Conservation (phyloP, 2,113 vertebrate species). For the Triplophysa siluroides region DNA sequence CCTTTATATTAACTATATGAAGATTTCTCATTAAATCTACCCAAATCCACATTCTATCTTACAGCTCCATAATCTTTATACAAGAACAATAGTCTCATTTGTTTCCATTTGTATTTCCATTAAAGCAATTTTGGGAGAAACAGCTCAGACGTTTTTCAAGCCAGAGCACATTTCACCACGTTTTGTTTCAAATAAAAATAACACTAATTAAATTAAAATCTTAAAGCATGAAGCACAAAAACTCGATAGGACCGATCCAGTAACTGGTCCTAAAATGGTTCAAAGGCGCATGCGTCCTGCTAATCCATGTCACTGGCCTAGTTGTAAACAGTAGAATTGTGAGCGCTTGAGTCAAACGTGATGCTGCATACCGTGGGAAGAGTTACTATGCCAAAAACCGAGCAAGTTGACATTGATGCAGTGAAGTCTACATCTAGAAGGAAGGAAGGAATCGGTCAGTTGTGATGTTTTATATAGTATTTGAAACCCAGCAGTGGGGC, state of each 20-base stretch:
- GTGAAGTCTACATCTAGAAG: not conserved
- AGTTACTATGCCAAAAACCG: constrained; percentile 4
- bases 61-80: too few species aligned
- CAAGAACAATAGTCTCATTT: too few species aligned
- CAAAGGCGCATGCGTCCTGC: constrained; percentile 24
- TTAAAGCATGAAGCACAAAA: not conserved
- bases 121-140: too few species aligned
- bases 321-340: constrained; percentile 18
- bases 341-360: not conserved
- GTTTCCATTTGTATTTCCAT: too few species aligned
- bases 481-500: constrained; percentile 46
- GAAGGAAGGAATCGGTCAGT: not conserved
- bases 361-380: not conserved
- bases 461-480: constrained; percentile 11
- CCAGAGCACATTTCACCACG: too few species aligned
- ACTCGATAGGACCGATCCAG: constrained; percentile 11
- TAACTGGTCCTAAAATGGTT: constrained; percentile 9
- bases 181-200: not conserved
- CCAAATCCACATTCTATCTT: too few species aligned
- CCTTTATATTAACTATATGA: too few species aligned
- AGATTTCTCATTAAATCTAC: too few species aligned
- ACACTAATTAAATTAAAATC: not conserved
- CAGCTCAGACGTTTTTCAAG: too few species aligned
- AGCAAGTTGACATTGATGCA: not conserved
- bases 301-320: constrained; percentile 56